Evolutionary conservation across 2,888 invertebrate genomes (phyloP).

Genomic region (Myopa tessellatipennis): DNA sequence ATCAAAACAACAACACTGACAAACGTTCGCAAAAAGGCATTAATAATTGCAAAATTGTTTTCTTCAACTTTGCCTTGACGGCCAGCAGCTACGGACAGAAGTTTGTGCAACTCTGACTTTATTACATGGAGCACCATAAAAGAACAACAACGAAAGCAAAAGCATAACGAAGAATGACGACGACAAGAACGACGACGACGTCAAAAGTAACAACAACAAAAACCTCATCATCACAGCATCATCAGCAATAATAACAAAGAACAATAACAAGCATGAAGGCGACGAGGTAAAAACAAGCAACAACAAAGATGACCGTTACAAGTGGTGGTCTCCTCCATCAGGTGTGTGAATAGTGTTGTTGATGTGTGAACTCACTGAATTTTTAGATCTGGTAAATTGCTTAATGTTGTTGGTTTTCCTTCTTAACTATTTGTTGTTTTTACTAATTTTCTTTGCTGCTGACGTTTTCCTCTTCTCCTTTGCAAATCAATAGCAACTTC

Average conservation of each 20-base stretch:
- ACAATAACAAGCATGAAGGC: neutral
- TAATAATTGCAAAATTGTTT: constrained; percentile 19
- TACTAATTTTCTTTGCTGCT: neutral
- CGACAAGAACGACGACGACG: neutral
- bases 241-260: neutral
- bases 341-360: too few species aligned
- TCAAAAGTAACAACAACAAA: neutral
- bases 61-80: constrained; percentile 28
- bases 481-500: neutral
- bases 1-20: neutral
- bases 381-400: neutral
- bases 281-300: neutral
- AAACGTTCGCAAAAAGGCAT: neutral
- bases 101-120: constrained; percentile 29
- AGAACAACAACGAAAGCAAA: constrained; percentile 4
- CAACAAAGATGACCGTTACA: neutral
- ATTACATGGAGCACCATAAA: neutral
- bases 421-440: neutral
- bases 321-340: too few species aligned
- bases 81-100: neutral
- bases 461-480: neutral
- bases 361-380: too few species aligned
- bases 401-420: neutral
- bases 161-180: too few species aligned
- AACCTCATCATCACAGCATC: neutral